A percentile compares a stretch with the other conserved stretches of the same genome.
Evolutionary conservation across 2,888 invertebrate genomes (phyloP).

Genomic region (Rhynchonema sp.): DNA sequence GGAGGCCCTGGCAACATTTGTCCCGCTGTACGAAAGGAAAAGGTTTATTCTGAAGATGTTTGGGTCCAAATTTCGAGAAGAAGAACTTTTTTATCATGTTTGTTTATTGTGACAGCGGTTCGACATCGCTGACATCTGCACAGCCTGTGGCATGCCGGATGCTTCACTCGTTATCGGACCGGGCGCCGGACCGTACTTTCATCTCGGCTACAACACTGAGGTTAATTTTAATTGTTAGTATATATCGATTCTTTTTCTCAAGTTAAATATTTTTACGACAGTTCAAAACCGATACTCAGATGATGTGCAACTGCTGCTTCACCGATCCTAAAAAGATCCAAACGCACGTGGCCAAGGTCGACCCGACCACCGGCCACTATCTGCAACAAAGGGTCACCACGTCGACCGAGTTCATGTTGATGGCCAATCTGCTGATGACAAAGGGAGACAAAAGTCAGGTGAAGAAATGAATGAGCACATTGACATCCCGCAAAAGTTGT

Average conservation of each 20-base stretch:
- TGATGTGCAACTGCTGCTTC: background rate
- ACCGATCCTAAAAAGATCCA: background rate
- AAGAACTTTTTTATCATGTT: background rate
- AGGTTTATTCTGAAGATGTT: constrained; percentile 5
- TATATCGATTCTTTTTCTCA: too few species aligned
- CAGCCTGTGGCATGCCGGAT: constrained; percentile 28
- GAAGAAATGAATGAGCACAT: background rate
- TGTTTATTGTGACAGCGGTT: background rate
- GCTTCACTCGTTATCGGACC: constrained; percentile 56
- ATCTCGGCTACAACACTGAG: constrained; percentile 37
- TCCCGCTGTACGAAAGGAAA: constrained; percentile 16
- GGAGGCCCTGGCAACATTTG: constrained; percentile 22
- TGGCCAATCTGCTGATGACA: constrained; percentile 36
- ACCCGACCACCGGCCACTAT: constrained; percentile 4
- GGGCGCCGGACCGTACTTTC: constrained; percentile 72
- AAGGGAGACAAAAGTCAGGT: constrained; percentile 30
- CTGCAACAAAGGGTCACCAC: constrained; percentile 5
- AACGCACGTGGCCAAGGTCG: background rate
- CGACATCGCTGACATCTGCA: constrained; percentile 7
- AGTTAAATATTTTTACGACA: background rate
- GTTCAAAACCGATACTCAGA: background rate
- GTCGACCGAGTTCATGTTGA: constrained; percentile 47
- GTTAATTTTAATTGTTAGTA: too few species aligned
- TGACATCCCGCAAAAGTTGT: background rate
- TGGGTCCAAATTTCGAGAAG: background rate